Percentiles rank a stretch among this genome's conserved stretches.
phyloP scores from a whole-genome alignment of 64 coral and sea anemone species.

The Actinia equina region DNA sequence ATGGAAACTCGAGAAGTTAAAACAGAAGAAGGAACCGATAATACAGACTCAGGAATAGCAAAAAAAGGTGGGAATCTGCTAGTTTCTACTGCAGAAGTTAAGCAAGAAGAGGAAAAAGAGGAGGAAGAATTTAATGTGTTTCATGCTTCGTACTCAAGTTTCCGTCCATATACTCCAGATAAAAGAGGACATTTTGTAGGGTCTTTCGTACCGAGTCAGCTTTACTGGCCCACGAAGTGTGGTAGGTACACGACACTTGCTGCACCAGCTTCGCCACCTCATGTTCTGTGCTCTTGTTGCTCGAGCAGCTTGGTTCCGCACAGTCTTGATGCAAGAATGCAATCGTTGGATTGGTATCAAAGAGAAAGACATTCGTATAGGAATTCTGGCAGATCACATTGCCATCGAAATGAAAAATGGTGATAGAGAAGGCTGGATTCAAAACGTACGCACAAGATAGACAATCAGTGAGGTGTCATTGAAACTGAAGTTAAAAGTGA shows the following conservation, averaged over 20 bases:
- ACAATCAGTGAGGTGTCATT: too few species aligned
- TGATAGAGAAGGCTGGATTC: not conserved
- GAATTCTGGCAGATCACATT: not conserved
- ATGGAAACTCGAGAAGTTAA: not conserved
- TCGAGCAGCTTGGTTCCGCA: not conserved
- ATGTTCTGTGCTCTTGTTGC: not conserved
- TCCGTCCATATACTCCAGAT: not conserved
- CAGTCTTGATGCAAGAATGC: not conserved
- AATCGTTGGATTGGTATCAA: not conserved
- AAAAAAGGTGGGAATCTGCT: not conserved
- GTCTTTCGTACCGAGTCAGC: not conserved
- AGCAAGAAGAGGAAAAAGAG: not conserved
- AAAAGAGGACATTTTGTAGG: not conserved
- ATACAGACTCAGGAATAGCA: not conserved
- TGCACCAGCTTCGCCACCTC: not conserved
- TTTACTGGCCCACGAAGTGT: slow-evolving; percentile 2
- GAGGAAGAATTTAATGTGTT: not conserved
- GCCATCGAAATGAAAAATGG: not conserved
- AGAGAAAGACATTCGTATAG: not conserved
- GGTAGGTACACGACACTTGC: not conserved
- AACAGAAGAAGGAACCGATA: not conserved
- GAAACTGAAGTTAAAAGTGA: not conserved
- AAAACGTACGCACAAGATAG: too few species aligned
- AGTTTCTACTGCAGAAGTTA: not conserved
- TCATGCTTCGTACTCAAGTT: slow-evolving; percentile 9